Base-by-base conservation (phyloP, 2,113 vertebrate genomes). In the Corvus cornix region DNA sequence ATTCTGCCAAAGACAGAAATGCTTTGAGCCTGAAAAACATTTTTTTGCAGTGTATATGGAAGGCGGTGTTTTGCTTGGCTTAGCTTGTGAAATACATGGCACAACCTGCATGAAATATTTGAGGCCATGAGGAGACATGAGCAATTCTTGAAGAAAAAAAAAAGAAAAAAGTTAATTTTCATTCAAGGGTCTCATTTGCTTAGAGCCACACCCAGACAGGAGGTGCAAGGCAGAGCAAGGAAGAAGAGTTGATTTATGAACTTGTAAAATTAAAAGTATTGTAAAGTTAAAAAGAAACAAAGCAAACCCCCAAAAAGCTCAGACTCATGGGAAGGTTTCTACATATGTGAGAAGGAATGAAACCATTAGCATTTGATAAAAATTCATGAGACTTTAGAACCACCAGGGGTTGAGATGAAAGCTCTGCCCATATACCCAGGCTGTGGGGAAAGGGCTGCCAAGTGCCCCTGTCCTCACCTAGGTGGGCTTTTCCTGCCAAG, bases 81-180 rank as follows among this genome's bases (percentile, higher is more conserved):
- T 87, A 72, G 37, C 58, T 93, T 79, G 49, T 79, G 52, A 96
- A 95, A 92, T 96, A 92, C 95, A 96, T 96, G 96, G 96, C 88
- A 96, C 76, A 94, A 96, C 96, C 92, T 96, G 96, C 93, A 95
- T 79, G 90, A 96, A 97, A 96, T 97, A 97, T 78, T 96, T 96
- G 96, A 96, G 93, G 96, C 86, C 28, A 18, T 49, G 69, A 93
- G 73, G 73, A 96, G 88, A 95, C 93, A 89, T 87, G 69, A 96
- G 77, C 49, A 68, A 67, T 68, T 96, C 87, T 75, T 85, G 27
- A 69, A 81, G 58, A 52, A 35, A 66, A 49, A 37, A 24, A 7
- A 17, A 21, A 58, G 4, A 55, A 76, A 67, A 60, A 69, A 39
- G 21, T 55, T 76, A 84, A 74, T 95, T 94, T 95, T 96, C 64